Conservation (phyloP, 2,113 vertebrate species). For the Hirundichthys speculiger region DNA sequence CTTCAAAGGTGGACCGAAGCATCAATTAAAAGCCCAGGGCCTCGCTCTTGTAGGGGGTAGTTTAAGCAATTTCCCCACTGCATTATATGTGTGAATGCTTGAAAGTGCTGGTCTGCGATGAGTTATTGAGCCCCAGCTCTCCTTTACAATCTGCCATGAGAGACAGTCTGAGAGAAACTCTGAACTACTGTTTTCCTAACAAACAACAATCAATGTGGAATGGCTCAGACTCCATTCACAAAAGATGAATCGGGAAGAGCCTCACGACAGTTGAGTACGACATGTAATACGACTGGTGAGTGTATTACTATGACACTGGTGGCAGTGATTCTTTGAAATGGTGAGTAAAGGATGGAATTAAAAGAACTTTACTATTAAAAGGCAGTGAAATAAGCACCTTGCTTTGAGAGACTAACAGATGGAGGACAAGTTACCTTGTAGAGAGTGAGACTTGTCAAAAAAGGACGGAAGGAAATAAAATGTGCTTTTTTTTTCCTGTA, state of each 20-base stretch:
- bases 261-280: conserved; percentile 18
- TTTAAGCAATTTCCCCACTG: conserved; percentile 63
- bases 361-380: neutral
- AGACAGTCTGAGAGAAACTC: conserved; percentile 53
- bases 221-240: conserved; percentile 21
- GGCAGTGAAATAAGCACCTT: conserved; percentile 47
- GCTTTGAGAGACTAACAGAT: conserved; percentile 21
- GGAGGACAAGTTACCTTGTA: neutral
- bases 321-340: conserved; percentile 42
- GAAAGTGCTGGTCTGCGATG: conserved; percentile 52
- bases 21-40: conserved; percentile 74
- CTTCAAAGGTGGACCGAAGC: conserved; percentile 71
- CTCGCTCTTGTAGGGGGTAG: conserved; percentile 20
- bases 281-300: conserved; percentile 22
- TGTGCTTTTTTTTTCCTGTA: neutral
- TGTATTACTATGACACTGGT: conserved; percentile 15
- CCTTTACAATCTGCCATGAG: conserved; percentile 41
- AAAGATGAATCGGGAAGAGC: conserved; percentile 27
- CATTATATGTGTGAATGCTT: conserved; percentile 48
- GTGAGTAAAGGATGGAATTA: conserved; percentile 25
- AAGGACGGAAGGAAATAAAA: too few relatives aligned
- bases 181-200: conserved; percentile 52
- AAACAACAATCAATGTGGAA: conserved; percentile 43
- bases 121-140: conserved; percentile 67
- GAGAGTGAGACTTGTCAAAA: too few relatives aligned